Base-by-base conservation (phyloP, 2,888 invertebrate genomes). In the Thyatira batis region DNA sequence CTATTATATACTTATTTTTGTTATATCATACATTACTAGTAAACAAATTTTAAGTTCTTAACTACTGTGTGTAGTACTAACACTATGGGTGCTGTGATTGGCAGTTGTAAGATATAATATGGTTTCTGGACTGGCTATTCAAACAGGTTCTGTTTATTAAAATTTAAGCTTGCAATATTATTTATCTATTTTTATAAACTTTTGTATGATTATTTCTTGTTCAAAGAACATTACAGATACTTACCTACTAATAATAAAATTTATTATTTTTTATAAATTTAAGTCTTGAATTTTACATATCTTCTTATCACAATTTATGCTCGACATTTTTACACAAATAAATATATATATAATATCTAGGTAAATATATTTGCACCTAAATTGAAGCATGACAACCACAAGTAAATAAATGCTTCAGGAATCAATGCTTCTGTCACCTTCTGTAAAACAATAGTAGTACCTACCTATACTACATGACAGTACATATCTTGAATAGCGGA, bases 61-160 rank as follows among this genome's bases (percentile, higher is more conserved):
- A n/a, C 28, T 28, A 28, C 28, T 28, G 9, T 27, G 11, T 0
- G 3, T 28, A 11, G 1, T 33, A 13, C n/a, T 5, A 4, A 13
- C n/a, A 5, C 5, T 3, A 13, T 33, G 33, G 33, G 33, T 17
- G 17, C 39, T 39, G 39, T 39, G 17, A 39, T 39, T 17, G 39
- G 8, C 39, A 39, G 39, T 39, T 39, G 39, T 39, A n/a, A 39
- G 17, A 17, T n/a, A 23, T 17, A 8, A 17, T n/a, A 23, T 17
- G 17, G 17, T 48, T 48, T 27, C 28, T 48, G 48, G 48, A 48
- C 48, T 48, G 48, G 48, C 48, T 48, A 28, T 48, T 20, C 9
- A 27, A 17, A 4, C 8, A 39, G 39, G 39, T 39, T 17, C 17
- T 39, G 17, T 39, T 39, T 39, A 39, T 39, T n/a, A 8, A n/a